phyloP scores from a whole-genome alignment of 2,797 vertebrate species.

The Pseudochirops cupreus region DNA sequence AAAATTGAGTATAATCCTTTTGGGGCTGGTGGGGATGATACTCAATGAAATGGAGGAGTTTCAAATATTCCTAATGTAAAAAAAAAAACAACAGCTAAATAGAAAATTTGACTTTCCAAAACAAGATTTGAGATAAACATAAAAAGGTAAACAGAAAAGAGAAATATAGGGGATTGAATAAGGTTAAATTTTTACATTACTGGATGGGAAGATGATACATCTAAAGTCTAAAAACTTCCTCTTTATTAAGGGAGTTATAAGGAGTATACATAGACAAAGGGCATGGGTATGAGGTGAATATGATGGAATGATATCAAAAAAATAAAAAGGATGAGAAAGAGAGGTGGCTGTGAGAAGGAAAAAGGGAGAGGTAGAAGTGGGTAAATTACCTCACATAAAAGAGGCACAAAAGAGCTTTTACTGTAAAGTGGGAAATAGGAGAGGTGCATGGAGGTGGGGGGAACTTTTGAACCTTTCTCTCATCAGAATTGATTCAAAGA shows the following conservation, averaged over 20 bases:
- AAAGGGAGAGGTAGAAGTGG: not conserved
- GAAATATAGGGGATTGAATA: not conserved
- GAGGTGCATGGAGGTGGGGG: not conserved
- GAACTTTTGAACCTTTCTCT: not conserved
- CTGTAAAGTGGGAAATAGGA: fast-evolving
- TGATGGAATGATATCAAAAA: not conserved
- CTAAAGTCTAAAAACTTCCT: not conserved
- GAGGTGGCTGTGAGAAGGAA: not conserved
- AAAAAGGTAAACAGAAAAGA: not conserved
- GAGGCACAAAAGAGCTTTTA: not conserved
- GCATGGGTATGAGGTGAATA: not conserved
- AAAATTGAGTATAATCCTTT: not conserved
- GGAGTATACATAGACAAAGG: not conserved
- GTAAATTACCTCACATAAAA: not conserved
- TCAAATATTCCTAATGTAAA: not conserved
- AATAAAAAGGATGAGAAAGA: not conserved
- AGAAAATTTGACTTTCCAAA: not conserved
- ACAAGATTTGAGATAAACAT: not conserved
- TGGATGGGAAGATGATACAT: not conserved
- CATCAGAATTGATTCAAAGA: too few species aligned
- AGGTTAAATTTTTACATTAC: not conserved
- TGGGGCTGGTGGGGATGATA: not conserved
- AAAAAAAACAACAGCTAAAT: not conserved
- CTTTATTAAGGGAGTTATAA: not conserved
- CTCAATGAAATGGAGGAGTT: not conserved